phyloP scores from a whole-genome alignment of 37 sponge, comb jelly and placozoan genomes.

The Agelas oroides region DNA sequence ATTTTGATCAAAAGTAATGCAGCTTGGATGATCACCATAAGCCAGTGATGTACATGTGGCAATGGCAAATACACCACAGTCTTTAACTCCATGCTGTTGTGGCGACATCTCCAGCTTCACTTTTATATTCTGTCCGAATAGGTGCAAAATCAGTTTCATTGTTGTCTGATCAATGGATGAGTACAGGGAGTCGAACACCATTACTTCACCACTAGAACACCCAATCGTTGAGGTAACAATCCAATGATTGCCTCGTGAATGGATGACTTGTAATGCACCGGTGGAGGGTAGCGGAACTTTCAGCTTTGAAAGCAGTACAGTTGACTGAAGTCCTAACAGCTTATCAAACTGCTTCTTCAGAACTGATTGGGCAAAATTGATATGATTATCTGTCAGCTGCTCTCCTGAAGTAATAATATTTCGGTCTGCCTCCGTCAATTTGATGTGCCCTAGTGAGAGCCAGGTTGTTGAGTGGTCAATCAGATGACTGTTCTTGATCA shows the following conservation, averaged over 20 bases:
- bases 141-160: neutral
- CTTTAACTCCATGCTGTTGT: conserved; percentile 45
- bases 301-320: conserved; percentile 5
- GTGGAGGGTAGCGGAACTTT: neutral
- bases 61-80: conserved; percentile 63
- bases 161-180: conserved; percentile 31
- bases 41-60: conserved; percentile 34
- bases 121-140: conserved; percentile 3
- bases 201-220: neutral
- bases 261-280: neutral
- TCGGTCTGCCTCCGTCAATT: conserved; percentile 9
- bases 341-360: conserved; percentile 16
- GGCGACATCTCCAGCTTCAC: conserved; percentile 19
- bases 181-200: conserved; percentile 49
- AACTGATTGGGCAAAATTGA: conserved; percentile 54
- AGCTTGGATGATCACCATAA: neutral
- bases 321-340: conserved; percentile 23
- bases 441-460: neutral
- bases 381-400: conserved; percentile 39
- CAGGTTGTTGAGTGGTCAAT: no score
- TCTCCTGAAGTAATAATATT: conserved; percentile 33
- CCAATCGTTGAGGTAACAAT: conserved; percentile 42
- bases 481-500: neutral
- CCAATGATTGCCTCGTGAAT: conserved; percentile 45
- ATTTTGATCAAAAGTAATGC: conserved; percentile 13